These are phyloP conservation scores for Sepioteuthis lessoniana DNA, from an alignment of 2,888 invertebrate genomes.

Conservation along the genomic window DNA sequence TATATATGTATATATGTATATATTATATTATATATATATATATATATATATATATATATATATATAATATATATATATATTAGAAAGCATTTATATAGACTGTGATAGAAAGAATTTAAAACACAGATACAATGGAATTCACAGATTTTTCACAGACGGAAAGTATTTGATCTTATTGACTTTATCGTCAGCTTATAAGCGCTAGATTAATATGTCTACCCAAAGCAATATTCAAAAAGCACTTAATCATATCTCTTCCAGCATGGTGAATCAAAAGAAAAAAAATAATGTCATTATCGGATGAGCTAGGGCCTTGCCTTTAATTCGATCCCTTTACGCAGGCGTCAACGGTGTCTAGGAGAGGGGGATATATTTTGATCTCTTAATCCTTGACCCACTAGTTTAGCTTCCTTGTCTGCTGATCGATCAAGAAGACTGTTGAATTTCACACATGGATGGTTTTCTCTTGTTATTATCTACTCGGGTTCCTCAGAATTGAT, in stretches of 20 bases:
- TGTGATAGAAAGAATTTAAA: too few relatives aligned
- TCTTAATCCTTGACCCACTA: background rate
- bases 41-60: too few relatives aligned
- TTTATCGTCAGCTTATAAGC: background rate
- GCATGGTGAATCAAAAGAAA: background rate
- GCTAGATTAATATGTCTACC: background rate
- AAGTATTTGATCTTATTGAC: background rate
- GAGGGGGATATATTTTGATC: background rate
- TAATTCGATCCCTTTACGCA: background rate
- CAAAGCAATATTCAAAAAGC: background rate
- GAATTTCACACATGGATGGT: background rate
- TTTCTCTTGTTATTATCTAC: constrained; percentile 17
- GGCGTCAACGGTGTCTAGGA: background rate
- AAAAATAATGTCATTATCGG: background rate
- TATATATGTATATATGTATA: too few relatives aligned
- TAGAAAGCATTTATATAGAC: too few relatives aligned
- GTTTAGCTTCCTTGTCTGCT: background rate
- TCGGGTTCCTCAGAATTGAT: background rate
- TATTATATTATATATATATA: too few relatives aligned
- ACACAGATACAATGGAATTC: background rate
- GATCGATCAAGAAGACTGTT: background rate
- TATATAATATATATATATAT: too few relatives aligned
- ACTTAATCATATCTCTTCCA: background rate
- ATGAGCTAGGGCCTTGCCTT: background rate
- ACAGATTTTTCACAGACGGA: background rate